A percentile compares a stretch with the other conserved stretches of the same genome.
Conservation (phyloP, 1,140 invertebrate species). For the Mizuhopecten yessoensis region DNA sequence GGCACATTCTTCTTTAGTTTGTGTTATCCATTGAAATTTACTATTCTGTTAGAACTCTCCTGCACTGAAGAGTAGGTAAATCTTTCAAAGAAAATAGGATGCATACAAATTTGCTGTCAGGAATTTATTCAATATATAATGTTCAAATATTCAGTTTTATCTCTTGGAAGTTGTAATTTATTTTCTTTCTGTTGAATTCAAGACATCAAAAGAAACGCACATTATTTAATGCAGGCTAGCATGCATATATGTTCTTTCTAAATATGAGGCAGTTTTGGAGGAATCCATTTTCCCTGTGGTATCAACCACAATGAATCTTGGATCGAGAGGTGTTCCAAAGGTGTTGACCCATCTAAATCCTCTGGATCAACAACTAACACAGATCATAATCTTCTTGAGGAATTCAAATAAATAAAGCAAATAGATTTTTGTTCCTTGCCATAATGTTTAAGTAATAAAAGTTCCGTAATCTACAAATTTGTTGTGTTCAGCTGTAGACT, state of each 20-base stretch:
- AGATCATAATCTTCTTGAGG: not conserved
- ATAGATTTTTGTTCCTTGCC: not conserved
- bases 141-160: slow-evolving; percentile 10
- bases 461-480: not conserved
- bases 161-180: not conserved
- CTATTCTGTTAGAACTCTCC: too few species aligned
- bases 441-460: not conserved
- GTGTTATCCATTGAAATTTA: too few species aligned
- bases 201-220: not conserved
- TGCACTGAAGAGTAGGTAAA: too few species aligned
- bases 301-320: not conserved
- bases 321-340: not conserved
- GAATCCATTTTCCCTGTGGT: not conserved
- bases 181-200: not conserved
- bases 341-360: not conserved
- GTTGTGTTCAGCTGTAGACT: not conserved
- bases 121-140: not conserved
- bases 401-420: not conserved
- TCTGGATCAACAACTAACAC: not conserved
- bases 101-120: not conserved
- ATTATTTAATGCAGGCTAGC: not conserved
- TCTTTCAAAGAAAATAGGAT: too few species aligned
- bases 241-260: not conserved
- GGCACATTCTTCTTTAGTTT: too few species aligned
- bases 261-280: not conserved